Conservation (phyloP, 2,888 invertebrate genomes). For the Agriotes lineatus region DNA sequence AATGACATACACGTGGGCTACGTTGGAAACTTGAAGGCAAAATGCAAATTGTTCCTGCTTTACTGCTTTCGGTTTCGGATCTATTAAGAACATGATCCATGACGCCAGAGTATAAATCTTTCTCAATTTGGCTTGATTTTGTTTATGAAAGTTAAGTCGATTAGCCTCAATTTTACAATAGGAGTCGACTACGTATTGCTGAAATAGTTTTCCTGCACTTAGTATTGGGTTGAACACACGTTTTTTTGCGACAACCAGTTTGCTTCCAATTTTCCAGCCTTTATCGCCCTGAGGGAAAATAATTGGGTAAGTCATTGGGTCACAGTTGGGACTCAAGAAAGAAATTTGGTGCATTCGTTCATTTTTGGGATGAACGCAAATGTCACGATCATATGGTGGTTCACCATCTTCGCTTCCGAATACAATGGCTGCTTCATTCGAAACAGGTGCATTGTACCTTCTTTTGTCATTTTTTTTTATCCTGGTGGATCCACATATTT, state of each 20-base stretch:
- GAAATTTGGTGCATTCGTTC: not conserved
- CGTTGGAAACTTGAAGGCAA: slow-evolving; percentile 41
- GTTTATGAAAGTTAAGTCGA: slow-evolving; percentile 3
- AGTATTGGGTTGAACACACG: slow-evolving; percentile 9
- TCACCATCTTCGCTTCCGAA: not conserved
- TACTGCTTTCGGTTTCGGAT: slow-evolving; percentile 49
- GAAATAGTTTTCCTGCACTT: slow-evolving; percentile 28
- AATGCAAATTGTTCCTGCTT: slow-evolving; percentile 52
- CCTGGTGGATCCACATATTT: too few species aligned
- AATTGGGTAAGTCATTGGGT: slow-evolving; percentile 32
- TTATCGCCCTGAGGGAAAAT: slow-evolving; percentile 31
- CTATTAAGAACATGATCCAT: slow-evolving; percentile 52
- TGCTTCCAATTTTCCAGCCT: slow-evolving; percentile 28
- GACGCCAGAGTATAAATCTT: slow-evolving; percentile 34
- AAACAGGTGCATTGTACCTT: slow-evolving; percentile 43
- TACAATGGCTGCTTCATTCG: slow-evolving; percentile 33
- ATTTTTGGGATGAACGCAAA: not conserved
- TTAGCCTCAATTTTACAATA: slow-evolving; percentile 25
- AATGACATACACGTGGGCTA: slow-evolving; percentile 48
- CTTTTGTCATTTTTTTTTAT: too few species aligned
- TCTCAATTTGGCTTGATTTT: slow-evolving; percentile 28
- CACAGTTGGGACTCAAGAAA: slow-evolving; percentile 1
- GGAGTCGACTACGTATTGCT: slow-evolving; percentile 30
- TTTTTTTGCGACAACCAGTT: not conserved
- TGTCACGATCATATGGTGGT: not conserved